A percentile compares a stretch with the other conserved stretches of the same genome.
phyloP scores from a whole-genome alignment of 1,140 invertebrate genomes.

The Teleopsis dalmanni region DNA sequence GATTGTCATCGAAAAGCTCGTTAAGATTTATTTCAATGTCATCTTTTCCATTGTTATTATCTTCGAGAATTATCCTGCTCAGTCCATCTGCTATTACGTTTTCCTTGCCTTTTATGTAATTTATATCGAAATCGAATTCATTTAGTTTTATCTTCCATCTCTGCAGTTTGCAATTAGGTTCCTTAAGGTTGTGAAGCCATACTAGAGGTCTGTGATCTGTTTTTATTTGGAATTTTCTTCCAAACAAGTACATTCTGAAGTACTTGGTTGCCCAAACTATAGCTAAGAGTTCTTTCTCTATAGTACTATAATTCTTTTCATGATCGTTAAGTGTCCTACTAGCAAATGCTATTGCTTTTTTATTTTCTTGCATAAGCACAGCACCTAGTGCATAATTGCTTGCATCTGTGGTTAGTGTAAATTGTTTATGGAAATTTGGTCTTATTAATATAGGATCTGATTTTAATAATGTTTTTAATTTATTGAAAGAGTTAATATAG shows the following conservation, averaged over 20 bases:
- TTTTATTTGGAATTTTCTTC: constrained; percentile 12
- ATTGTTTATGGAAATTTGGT: constrained; percentile 5
- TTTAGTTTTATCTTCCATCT: constrained; percentile 2
- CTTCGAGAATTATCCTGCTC: constrained; percentile 5
- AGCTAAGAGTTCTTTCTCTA: constrained; percentile 44
- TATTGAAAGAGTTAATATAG: constrained; percentile 8
- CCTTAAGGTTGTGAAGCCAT: background rate
- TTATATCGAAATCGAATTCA: constrained; percentile 21
- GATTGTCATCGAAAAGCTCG: constrained; percentile 3
- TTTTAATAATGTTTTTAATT: constrained; percentile 6
- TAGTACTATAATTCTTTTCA: constrained; percentile 42
- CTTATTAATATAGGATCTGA: constrained; percentile 5
- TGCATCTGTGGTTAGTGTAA: constrained; percentile 9
- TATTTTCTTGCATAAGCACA: constrained; percentile 16
- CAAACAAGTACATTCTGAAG: constrained; percentile 46
- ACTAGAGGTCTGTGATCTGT: background rate
- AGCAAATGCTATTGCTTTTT: constrained; percentile 37
- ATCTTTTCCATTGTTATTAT: background rate
- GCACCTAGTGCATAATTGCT: constrained; percentile 14
- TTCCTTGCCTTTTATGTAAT: constrained; percentile 23
- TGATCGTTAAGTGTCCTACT: constrained; percentile 31
- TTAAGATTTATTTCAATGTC: background rate
- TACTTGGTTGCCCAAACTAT: constrained; percentile 43
- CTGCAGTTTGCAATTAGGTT: background rate
- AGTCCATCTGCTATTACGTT: constrained; percentile 19